phyloP scores from a whole-genome alignment of 92 coral and sea anemone genomes.

The Palythoa grandis region DNA sequence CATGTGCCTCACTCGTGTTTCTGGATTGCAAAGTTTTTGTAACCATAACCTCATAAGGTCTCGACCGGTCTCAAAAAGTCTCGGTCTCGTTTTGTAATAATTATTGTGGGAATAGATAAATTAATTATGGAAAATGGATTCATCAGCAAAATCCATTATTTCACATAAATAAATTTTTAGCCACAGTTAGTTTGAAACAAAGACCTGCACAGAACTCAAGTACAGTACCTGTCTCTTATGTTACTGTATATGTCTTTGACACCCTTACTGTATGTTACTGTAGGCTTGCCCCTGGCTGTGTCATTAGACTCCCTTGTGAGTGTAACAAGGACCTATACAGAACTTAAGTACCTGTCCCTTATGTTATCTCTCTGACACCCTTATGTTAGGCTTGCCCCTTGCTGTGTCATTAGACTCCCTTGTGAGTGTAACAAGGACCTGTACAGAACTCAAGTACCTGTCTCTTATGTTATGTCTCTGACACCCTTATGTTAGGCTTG shows the following conservation, averaged over 20 bases:
- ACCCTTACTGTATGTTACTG: background rate
- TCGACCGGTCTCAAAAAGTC: no score
- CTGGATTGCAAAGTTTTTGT: no score
- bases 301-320: background rate
- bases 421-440: background rate
- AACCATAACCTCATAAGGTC: no score
- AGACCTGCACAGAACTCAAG: background rate
- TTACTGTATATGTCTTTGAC: background rate
- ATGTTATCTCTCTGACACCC: background rate
- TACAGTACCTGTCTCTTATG: conserved; percentile 6
- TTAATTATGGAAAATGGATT: no score
- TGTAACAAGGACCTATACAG: conserved; percentile 16
- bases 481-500: background rate
- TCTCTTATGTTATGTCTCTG: background rate
- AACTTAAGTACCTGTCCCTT: conserved; percentile 33
- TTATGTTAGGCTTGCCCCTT: background rate
- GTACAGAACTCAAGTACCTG: conserved; percentile 20
- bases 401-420: background rate
- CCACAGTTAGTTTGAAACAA: background rate
- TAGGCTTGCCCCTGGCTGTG: conserved; percentile 17
- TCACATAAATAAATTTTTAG: background rate
- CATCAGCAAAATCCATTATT: background rate
- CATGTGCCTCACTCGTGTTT: no score
- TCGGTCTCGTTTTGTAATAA: no score
- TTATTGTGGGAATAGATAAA: no score